phyloP scores from a whole-genome alignment of 2,113 vertebrate species.

The Hippocampus guttulatus region DNA sequence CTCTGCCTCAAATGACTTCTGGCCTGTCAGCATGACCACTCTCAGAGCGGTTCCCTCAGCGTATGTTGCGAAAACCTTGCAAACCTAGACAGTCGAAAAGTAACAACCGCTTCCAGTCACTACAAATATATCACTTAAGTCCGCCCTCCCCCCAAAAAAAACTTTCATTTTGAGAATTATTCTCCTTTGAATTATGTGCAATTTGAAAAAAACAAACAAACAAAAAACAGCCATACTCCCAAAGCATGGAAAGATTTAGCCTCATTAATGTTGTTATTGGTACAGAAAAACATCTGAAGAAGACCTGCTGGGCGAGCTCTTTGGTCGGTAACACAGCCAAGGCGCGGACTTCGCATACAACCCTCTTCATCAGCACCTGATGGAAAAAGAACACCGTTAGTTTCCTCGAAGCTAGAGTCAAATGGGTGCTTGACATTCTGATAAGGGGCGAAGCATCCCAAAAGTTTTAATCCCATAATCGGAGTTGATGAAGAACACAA shows the following conservation, averaged over 20 bases:
- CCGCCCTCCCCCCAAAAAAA: neutral
- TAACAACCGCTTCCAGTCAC: neutral
- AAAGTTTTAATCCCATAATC: too few relatives aligned
- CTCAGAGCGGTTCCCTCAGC: constrained; percentile 78
- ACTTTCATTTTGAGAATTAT: neutral
- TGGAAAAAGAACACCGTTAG: neutral
- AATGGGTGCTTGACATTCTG: neutral
- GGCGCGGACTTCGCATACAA: constrained; percentile 83
- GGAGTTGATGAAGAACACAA: too few relatives aligned
- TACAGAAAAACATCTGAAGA: neutral
- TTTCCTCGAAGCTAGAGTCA: neutral
- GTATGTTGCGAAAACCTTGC: constrained; percentile 84
- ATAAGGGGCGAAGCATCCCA: neutral
- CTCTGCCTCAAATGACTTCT: constrained; percentile 83
- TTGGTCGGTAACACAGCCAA: constrained; percentile 90
- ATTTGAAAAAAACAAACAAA: too few relatives aligned
- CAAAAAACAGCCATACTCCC: neutral
- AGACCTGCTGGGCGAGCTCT: constrained; percentile 92
- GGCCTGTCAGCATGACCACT: constrained; percentile 82
- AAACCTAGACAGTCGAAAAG: constrained; percentile 72
- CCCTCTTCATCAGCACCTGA: constrained; percentile 80
- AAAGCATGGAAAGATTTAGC: neutral
- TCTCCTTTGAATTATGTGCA: too few relatives aligned
- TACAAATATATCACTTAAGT: neutral
- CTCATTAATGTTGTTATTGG: neutral